A percentile compares a stretch with the other conserved stretches of the same genome.
phyloP scores from a whole-genome alignment of 2,113 vertebrate species.

The Pachycephala philippinensis region DNA sequence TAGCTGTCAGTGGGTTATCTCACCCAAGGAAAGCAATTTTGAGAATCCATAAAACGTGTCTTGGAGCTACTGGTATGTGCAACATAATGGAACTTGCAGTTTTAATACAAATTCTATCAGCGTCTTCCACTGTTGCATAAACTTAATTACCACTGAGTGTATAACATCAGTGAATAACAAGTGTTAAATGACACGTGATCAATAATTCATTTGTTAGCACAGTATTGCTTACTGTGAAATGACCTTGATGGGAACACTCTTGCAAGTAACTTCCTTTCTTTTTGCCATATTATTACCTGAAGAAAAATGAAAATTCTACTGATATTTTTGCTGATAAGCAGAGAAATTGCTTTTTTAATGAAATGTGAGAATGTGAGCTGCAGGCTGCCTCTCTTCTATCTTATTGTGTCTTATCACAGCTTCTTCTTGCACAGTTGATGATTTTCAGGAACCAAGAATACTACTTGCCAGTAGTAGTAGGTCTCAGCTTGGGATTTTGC shows the following conservation, averaged over 20 bases:
- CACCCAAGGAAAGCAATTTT: background rate
- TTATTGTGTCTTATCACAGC: background rate
- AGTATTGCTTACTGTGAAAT: conserved; percentile 45
- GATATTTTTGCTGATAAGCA: background rate
- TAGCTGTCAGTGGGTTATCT: background rate
- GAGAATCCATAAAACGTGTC: background rate
- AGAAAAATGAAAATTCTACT: background rate
- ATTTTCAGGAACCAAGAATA: background rate
- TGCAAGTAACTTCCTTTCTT: background rate
- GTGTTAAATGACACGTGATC: conserved; percentile 50
- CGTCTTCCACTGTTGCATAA: conserved; percentile 24
- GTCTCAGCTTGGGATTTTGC: background rate
- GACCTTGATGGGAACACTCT: conserved; percentile 2
- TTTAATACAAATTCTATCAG: conserved; percentile 30
- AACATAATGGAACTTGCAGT: background rate
- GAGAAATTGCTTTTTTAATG: background rate
- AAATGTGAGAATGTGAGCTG: background rate
- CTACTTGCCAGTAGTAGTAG: background rate
- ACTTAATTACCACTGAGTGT: conserved; percentile 56
- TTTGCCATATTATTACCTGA: background rate
- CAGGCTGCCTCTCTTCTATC: background rate
- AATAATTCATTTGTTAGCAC: conserved; percentile 61
- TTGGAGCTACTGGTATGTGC: background rate
- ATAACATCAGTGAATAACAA: conserved; percentile 37
- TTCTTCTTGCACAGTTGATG: background rate